Evolutionary conservation across 1,140 invertebrate genomes (phyloP).

Genomic region (Tribolium madens): DNA sequence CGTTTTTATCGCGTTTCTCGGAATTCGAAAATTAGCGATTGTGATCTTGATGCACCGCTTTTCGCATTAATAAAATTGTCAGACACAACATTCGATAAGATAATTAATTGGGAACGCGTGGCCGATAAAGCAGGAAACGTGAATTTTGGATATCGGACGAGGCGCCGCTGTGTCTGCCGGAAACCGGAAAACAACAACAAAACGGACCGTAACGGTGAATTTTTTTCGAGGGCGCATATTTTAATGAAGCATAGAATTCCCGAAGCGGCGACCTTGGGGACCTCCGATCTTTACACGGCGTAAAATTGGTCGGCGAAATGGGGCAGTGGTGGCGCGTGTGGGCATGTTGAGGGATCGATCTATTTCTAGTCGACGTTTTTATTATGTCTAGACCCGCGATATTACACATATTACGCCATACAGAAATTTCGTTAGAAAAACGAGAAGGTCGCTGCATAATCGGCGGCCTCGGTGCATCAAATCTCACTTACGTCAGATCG

Average conservation of each 20-base stretch:
- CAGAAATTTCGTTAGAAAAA: background rate
- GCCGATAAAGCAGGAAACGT: background rate
- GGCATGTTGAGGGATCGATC: background rate
- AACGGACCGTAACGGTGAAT: slow-evolving; percentile 12
- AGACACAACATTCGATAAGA: background rate
- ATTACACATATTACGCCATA: background rate
- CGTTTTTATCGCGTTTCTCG: background rate
- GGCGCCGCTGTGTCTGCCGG: slow-evolving; percentile 6
- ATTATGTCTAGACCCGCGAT: slow-evolving; percentile 34
- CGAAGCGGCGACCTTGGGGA: background rate
- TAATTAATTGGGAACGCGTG: background rate
- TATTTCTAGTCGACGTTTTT: slow-evolving; percentile 19
- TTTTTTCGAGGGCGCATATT: slow-evolving; percentile 13
- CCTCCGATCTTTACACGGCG: too few species aligned
- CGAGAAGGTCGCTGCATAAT: too few species aligned
- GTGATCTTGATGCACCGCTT: background rate
- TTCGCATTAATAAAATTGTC: background rate
- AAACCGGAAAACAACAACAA: slow-evolving; percentile 24
- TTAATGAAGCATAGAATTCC: background rate
- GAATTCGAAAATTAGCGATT: background rate
- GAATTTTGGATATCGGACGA: background rate
- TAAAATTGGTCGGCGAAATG: background rate
- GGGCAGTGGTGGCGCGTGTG: background rate
- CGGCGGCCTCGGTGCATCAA: too few species aligned
- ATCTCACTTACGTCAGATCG: too few species aligned